Conservation (phyloP, 1,140 invertebrate species). For the Bradysia coprophila region DNA sequence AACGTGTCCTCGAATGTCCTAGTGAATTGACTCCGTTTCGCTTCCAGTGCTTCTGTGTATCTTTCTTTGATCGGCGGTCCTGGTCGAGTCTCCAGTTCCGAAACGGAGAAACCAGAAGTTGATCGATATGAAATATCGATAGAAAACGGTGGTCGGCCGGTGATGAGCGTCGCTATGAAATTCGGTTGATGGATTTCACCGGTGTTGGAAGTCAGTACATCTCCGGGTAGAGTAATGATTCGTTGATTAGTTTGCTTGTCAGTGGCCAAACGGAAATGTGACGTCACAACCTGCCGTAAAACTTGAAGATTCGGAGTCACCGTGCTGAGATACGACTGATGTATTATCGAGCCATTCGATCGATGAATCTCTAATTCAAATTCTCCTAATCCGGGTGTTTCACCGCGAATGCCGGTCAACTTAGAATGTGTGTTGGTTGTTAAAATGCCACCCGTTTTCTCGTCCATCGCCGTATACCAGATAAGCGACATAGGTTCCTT, state of each 20-base stretch:
- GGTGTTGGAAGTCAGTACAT: slow-evolving; percentile 29
- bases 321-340: slow-evolving; percentile 55
- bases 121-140: slow-evolving; percentile 77
- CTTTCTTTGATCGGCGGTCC: slow-evolving; percentile 31
- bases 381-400: slow-evolving; percentile 57
- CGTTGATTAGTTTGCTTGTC: slow-evolving; percentile 32
- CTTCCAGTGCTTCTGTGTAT: slow-evolving; percentile 39
- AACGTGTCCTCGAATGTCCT: slow-evolving; percentile 56
- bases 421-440: slow-evolving; percentile 33
- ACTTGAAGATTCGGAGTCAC: slow-evolving; percentile 47
- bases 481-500: slow-evolving; percentile 29
- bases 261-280: slow-evolving; percentile 36
- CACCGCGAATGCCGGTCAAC: slow-evolving; percentile 51
- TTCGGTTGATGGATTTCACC: slow-evolving; percentile 41
- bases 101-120: slow-evolving; percentile 20
- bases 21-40: slow-evolving; percentile 38
- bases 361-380: slow-evolving; percentile 34
- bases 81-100: slow-evolving; percentile 12
- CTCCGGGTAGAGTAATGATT: slow-evolving; percentile 40
- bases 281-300: slow-evolving; percentile 60
- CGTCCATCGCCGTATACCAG: slow-evolving; percentile 61
- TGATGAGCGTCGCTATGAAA: slow-evolving; percentile 66
- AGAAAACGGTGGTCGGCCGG: slow-evolving; percentile 60
- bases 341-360: slow-evolving; percentile 34
- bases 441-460: slow-evolving; percentile 39